Percentiles rank a stretch among this genome's conserved stretches.
Evolutionary conservation across 92 coral and sea anemone species (phyloP).

Genomic region (Isaurus tuberculatus): DNA sequence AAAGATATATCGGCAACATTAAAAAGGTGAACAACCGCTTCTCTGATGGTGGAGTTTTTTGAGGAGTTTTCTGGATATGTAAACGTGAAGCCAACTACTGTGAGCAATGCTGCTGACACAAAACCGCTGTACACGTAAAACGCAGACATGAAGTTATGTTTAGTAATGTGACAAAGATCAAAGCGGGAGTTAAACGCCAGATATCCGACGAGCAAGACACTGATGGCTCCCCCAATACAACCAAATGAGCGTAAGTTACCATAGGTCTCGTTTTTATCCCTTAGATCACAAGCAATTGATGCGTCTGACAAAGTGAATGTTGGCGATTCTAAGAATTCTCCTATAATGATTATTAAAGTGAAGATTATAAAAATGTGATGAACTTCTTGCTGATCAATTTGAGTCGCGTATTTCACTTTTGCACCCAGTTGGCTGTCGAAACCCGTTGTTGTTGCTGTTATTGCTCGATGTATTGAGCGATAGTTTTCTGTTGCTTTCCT

Average conservation of each 20-base stretch:
- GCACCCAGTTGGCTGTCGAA: not conserved
- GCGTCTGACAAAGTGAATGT: constrained; percentile 59
- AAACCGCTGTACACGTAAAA: constrained; percentile 85
- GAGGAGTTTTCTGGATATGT: constrained; percentile 33
- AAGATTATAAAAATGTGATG: constrained; percentile 53
- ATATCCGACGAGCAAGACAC: constrained; percentile 51
- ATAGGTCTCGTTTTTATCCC: constrained; percentile 42
- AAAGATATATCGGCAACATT: constrained; percentile 66
- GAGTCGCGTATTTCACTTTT: constrained; percentile 33
- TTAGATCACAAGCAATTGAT: constrained; percentile 29
- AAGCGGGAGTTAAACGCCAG: constrained; percentile 12
- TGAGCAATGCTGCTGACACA: constrained; percentile 75
- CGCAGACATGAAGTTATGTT: constrained; percentile 57
- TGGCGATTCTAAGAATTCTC: constrained; percentile 62
- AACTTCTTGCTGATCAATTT: constrained; percentile 50
- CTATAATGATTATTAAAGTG: constrained; percentile 47
- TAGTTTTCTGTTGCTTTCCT: not conserved
- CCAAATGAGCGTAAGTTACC: constrained; percentile 51
- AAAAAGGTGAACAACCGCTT: constrained; percentile 38
- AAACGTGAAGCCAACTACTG: constrained; percentile 79
- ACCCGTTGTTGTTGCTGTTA: not conserved
- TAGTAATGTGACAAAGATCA: constrained; percentile 33
- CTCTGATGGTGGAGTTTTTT: not conserved
- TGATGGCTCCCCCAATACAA: constrained; percentile 43
- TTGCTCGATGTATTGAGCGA: not conserved